phyloP scores from a whole-genome alignment of 2,113 vertebrate species.

The Hippocampus barbouri region DNA sequence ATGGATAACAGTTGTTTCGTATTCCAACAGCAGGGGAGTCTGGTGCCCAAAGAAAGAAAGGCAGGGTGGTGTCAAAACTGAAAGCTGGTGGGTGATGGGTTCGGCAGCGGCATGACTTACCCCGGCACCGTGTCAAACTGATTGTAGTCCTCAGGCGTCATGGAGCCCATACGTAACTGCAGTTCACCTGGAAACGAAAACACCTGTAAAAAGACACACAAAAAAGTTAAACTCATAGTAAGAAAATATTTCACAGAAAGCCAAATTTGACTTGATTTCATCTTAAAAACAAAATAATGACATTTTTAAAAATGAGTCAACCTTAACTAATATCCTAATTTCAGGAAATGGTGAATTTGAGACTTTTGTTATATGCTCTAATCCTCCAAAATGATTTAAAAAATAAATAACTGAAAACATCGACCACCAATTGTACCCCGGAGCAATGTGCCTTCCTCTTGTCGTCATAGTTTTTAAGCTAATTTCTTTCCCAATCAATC shows the following conservation, averaged over 20 bases:
- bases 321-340: no score
- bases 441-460: not conserved
- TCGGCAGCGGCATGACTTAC: conserved; percentile 53
- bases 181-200: conserved; percentile 89
- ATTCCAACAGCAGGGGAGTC: conserved; percentile 30
- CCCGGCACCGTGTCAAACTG: conserved; percentile 69
- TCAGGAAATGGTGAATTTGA: no score
- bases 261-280: no score
- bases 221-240: not conserved
- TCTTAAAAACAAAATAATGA: no score
- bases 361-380: not conserved
- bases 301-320: no score
- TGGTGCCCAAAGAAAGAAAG: conserved; percentile 40
- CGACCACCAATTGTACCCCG: not conserved
- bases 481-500: not conserved
- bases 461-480: not conserved
- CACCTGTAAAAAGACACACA: conserved; percentile 72
- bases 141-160: conserved; percentile 86
- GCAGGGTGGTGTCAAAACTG: conserved; percentile 37
- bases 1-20: conserved; percentile 2
- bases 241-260: no score
- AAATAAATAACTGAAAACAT: no score
- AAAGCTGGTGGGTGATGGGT: conserved; percentile 32
- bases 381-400: not conserved
- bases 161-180: conserved; percentile 89